These are phyloP conservation scores for Brachymystax lenok DNA, from an alignment of 2,797 vertebrate genomes.

Conservation along the genomic window DNA sequence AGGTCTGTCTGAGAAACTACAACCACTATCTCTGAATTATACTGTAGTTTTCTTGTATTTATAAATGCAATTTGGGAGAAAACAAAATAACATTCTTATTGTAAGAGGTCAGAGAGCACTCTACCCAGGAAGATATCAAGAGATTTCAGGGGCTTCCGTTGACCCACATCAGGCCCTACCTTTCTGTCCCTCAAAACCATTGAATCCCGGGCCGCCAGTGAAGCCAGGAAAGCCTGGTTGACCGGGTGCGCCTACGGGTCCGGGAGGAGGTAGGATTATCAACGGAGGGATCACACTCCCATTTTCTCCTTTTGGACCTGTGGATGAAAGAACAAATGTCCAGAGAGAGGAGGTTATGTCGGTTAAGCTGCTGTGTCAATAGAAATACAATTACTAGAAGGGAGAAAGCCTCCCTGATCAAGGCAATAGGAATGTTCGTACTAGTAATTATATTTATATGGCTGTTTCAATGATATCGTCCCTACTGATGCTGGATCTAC, in stretches of 20 bases:
- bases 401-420: neutral
- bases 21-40: neutral
- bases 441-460: too few relatives aligned
- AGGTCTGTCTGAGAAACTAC: neutral
- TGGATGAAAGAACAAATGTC: neutral
- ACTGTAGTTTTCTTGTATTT: neutral
- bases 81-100: neutral
- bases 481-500: neutral
- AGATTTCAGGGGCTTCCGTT: neutral
- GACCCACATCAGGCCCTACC: slow-evolving; percentile 49
- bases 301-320: slow-evolving; percentile 59
- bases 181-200: slow-evolving; percentile 46
- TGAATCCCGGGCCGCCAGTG: slow-evolving; percentile 46
- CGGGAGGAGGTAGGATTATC: rapidly evolving
- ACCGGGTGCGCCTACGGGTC: slow-evolving; percentile 57
- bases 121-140: neutral
- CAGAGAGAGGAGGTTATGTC: neutral
- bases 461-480: too few relatives aligned
- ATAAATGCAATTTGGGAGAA: neutral
- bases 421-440: neutral
- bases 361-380: neutral
- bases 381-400: neutral
- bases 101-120: neutral
- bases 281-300: slow-evolving; percentile 42
- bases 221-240: slow-evolving; percentile 37